These are phyloP conservation scores for Heliconius sara DNA, from an alignment of 2,888 invertebrate species.

Conservation along the genomic window DNA sequence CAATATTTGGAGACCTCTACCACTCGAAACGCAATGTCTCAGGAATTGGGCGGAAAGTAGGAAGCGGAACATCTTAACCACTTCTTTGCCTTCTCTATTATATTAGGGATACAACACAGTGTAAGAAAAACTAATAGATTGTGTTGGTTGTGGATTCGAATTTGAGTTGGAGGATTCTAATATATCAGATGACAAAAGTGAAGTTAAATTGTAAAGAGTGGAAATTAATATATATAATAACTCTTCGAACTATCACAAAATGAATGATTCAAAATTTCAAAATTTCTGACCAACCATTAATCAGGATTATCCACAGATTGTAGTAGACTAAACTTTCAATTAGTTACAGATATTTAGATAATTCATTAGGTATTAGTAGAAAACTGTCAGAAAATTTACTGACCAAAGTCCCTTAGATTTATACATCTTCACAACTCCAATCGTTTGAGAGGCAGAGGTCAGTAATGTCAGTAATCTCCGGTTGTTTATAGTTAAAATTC, in stretches of 20 bases:
- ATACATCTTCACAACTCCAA: conserved; percentile 34
- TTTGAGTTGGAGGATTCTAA: neutral
- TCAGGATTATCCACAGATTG: neutral
- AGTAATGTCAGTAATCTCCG: conserved; percentile 47
- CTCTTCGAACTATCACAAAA: neutral
- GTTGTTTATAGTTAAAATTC: conserved; percentile 43
- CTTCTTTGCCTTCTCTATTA: no score
- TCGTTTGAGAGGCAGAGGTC: conserved; percentile 34
- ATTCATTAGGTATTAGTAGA: neutral
- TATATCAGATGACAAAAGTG: neutral
- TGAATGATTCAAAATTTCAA: neutral
- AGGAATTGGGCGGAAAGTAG: neutral
- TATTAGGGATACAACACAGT: no score
- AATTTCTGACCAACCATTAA: neutral
- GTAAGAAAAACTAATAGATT: neutral
- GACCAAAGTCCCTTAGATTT: conserved; percentile 39
- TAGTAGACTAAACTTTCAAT: neutral
- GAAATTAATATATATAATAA: no score
- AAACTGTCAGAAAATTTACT: conserved; percentile 12
- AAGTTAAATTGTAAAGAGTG: no score
- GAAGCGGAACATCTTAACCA: no score
- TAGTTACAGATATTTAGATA: conserved; percentile 6
- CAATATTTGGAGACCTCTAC: neutral
- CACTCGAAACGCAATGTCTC: neutral
- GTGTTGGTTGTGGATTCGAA: neutral